These are phyloP conservation scores for Palaemon carinicauda DNA, from an alignment of 1,140 invertebrate species.

Conservation along the genomic window DNA sequence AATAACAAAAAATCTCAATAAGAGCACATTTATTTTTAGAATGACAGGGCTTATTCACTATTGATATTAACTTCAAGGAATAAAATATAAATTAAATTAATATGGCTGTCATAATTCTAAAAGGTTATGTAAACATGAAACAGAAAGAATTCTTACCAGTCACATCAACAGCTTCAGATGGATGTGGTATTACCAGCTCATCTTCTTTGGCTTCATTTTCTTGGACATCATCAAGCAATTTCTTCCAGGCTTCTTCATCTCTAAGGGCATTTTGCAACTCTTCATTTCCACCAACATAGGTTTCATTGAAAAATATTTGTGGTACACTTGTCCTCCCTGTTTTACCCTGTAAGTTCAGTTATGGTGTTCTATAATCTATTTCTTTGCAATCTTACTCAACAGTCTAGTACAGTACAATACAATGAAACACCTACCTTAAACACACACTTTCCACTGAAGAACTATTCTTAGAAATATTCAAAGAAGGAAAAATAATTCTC, in stretches of 20 bases:
- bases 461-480: too few relatives aligned
- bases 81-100: background rate
- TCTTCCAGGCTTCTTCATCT: constrained; percentile 34
- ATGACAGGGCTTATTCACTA: too few relatives aligned
- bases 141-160: background rate
- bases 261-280: constrained; percentile 29
- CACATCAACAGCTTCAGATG: constrained; percentile 40
- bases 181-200: constrained; percentile 32
- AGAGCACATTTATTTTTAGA: too few relatives aligned
- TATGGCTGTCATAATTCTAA: background rate
- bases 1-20: too few relatives aligned
- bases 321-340: constrained; percentile 56
- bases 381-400: background rate
- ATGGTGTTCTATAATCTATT: background rate
- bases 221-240: constrained; percentile 35
- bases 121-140: background rate
- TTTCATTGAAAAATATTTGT: constrained; percentile 59
- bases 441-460: too few relatives aligned
- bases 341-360: constrained; percentile 34
- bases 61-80: background rate
- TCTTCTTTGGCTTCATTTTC: constrained; percentile 26
- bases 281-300: constrained; percentile 52
- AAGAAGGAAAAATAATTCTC: too few relatives aligned
- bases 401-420: background rate
- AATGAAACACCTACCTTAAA: too few relatives aligned